phyloP scores from a whole-genome alignment of 2,797 vertebrate species.

The Schizothorax lantsangensis region DNA sequence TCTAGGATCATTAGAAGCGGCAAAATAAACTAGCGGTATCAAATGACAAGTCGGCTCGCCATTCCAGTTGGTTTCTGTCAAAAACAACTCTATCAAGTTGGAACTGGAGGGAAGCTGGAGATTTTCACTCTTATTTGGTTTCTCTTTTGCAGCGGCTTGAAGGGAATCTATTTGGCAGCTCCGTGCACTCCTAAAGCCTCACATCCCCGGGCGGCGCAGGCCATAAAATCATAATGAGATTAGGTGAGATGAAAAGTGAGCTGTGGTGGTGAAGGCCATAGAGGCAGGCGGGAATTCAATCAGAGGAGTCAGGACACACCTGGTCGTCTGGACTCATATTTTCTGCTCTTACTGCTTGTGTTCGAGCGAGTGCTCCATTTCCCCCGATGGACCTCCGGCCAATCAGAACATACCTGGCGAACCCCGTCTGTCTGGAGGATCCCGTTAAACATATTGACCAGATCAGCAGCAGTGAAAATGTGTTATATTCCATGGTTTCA shows the following conservation, averaged over 20 bases:
- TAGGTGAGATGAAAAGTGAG: slow-evolving; percentile 68
- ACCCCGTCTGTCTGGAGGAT: slow-evolving; percentile 33
- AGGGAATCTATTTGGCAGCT: slow-evolving; percentile 60
- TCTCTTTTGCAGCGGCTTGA: slow-evolving; percentile 31
- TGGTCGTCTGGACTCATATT: slow-evolving; percentile 58
- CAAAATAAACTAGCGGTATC: not conserved
- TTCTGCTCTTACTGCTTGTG: slow-evolving; percentile 39
- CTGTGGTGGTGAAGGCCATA: slow-evolving; percentile 52
- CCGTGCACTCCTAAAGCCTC: slow-evolving; percentile 50
- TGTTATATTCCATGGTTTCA: slow-evolving; percentile 4
- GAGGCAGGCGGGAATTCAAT: slow-evolving; percentile 63
- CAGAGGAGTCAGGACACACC: slow-evolving; percentile 56
- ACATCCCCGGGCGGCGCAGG: slow-evolving; percentile 55
- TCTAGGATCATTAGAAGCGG: slow-evolving; percentile 45
- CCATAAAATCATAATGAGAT: slow-evolving; percentile 71
- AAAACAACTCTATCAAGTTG: slow-evolving; percentile 50
- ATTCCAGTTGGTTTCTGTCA: slow-evolving; percentile 40
- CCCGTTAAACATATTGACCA: slow-evolving; percentile 20
- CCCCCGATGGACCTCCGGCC: slow-evolving; percentile 25
- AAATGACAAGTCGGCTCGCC: not conserved
- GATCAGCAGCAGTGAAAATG: not conserved
- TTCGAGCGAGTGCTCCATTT: slow-evolving; percentile 5
- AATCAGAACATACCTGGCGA: slow-evolving; percentile 39
- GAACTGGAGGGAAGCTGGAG: slow-evolving; percentile 36
- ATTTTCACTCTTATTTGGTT: slow-evolving; percentile 48